Base-by-base conservation (phyloP, 1,140 invertebrate species). In the Plectus sambesii region DNA sequence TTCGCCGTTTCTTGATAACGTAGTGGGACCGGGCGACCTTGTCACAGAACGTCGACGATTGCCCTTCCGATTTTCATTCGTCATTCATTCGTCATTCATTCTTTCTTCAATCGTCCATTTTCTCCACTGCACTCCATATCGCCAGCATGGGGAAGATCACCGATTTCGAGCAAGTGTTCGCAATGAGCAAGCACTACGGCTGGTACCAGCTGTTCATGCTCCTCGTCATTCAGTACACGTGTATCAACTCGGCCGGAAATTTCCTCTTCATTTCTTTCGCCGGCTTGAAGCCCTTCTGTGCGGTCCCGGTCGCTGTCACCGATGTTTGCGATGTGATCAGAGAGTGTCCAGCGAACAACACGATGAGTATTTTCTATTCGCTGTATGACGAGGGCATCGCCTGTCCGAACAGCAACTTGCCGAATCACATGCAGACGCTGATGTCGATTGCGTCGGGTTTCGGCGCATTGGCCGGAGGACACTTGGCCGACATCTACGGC, bases 121-220 rank as follows among this genome's bases (percentile, higher is more conserved):
- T n/a, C n/a, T n/a, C n/a, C n/a, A n/a, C n/a, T n/a, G n/a, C n/a
- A n/a, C n/a, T n/a, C n/a, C n/a, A n/a, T n/a, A n/a, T n/a, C n/a
- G n/a, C n/a, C n/a, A n/a, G n/a, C n/a, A n/a, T n/a, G n/a, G n/a
- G n/a, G n/a, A n/a, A n/a, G n/a, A n/a, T n/a, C n/a, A n/a, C 9
- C 53, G 42, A 60, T 35, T 60, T 63, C 33, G 60, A 63, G n/a
- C 27, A 60, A n/a, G 49, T 60, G 22, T 60, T 59, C 37, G 56
- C 58, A 20, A 25, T 24, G 8, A 60, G 58, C 15, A 33, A 46
- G 17, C 58, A 60, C 17, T 60, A 62, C 51, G 58, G 58, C n/a
- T 23, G 50, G 6, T 60, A 60, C 35, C 58, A 60, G 25, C 27
- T 60, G 24, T 51, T 60, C 26, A 59, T 58, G 42, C 43, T 60